Base-by-base conservation (phyloP, 2,113 vertebrate genomes). In the Nothoprocta pentlandii region DNA sequence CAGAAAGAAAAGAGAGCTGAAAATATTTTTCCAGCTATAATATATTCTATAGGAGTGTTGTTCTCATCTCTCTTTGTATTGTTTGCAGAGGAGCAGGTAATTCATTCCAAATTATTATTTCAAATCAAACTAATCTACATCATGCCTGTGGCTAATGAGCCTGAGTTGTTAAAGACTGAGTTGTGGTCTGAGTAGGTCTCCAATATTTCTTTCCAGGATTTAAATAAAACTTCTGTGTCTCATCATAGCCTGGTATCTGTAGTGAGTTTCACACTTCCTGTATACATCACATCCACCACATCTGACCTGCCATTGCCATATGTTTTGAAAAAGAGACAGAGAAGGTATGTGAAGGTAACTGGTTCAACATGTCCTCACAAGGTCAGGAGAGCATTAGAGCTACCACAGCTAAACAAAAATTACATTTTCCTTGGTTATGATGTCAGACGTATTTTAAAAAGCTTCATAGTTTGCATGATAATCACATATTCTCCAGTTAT, bases 261-360 rank as follows among this genome's bases (percentile, higher is more conserved):
- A 17, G 22, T 1, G 1, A 47, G 34, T 46, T 73, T 80, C 53
- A 64, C 14, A 1, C 12, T 19, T n/a, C 25, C 34, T 77, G 71
- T 19, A 36, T 58, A n/a, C 1, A 2, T 30, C 44, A 5, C 41
- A 58, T 8, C 32, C 46, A 21, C 4, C 19, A 46, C 54, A 71
- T 12, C 30, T 16, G 34, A 64, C 17, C 10, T n/a, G 20, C 17
- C 56, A 21, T 8, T 23, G 80, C 42, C 9, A 2, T 34, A 7
- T 0, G 2, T 4, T 15, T 46, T 70, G 34, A 0, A 12, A 25
- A 17, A 9, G 23, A 19, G 6, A 10, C 1, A 23, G 47, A 61
- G 14, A 17, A 23, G 5, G 7, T 23, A 28, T 9, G 30, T 58
- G 39, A 34, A 92, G 6, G 42, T 2, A 36, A 42, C 32, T 69